These are phyloP conservation scores for Rhadina sibilatrix DNA, from an alignment of 2,113 vertebrate genomes.

Conservation along the genomic window DNA sequence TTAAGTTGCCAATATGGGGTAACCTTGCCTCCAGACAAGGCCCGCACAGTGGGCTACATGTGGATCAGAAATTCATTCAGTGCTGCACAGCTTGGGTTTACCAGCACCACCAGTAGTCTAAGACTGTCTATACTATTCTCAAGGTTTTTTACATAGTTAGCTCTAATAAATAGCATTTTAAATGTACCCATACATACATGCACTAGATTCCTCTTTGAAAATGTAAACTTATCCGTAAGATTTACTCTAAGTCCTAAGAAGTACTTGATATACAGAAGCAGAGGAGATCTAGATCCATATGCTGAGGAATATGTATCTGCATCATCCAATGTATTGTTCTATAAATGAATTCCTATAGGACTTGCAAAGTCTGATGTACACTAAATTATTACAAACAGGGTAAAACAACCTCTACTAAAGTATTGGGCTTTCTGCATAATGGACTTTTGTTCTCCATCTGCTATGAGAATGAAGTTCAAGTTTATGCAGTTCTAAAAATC, in stretches of 20 bases:
- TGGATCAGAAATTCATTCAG: not conserved
- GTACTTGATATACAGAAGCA: not conserved
- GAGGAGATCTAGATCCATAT: not conserved
- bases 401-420: not conserved
- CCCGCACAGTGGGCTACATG: fast-evolving
- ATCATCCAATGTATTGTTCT: not conserved
- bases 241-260: not conserved
- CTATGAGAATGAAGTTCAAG: not conserved
- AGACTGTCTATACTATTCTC: not conserved
- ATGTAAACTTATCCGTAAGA: not conserved
- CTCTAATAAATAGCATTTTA: not conserved
- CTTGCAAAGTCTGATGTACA: not conserved
- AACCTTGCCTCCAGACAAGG: not conserved
- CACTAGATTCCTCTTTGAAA: not conserved
- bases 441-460: not conserved
- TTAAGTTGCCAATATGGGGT: not conserved
- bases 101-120: not conserved
- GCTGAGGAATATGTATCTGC: not conserved
- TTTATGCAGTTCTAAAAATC: not conserved
- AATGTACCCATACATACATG: not conserved
- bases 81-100: not conserved
- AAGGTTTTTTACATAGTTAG: not conserved
- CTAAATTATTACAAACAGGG: not conserved
- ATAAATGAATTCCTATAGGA: not conserved
- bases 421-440: not conserved